Evolutionary conservation across 2,888 invertebrate genomes (phyloP).

Genomic region (Pheosia tremula): DNA sequence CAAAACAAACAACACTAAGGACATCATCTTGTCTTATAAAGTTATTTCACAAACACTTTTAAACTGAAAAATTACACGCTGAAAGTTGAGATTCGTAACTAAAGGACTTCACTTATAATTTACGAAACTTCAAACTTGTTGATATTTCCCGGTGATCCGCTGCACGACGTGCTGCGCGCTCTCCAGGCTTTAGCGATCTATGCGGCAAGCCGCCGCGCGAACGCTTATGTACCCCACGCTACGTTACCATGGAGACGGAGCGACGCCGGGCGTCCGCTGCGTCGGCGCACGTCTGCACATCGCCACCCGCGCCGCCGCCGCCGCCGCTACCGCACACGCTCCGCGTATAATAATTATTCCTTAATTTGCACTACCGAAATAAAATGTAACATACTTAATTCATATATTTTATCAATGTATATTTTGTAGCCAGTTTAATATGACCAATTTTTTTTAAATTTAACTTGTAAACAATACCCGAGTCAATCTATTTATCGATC

Average conservation of each 20-base stretch:
- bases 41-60: conserved; percentile 75
- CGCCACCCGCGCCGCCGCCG: conserved; percentile 20
- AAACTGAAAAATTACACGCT: conserved; percentile 68
- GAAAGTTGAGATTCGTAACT: conserved; percentile 81
- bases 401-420: conserved; percentile 18
- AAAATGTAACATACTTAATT: conserved; percentile 18
- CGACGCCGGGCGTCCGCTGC: conserved; percentile 69
- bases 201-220: conserved; percentile 55
- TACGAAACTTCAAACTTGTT: conserved; percentile 80
- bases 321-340: conserved; percentile 30
- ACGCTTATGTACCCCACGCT: conserved; percentile 67
- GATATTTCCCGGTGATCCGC: conserved; percentile 74
- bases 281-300: conserved; percentile 44
- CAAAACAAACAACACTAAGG: conserved; percentile 83
- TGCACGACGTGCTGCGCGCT: conserved; percentile 81
- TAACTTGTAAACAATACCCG: conserved; percentile 21
- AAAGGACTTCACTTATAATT: conserved; percentile 76
- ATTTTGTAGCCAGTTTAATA: conserved; percentile 26
- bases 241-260: conserved; percentile 75
- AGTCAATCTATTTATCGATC: conserved; percentile 39
- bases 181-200: conserved; percentile 75
- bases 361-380: conserved; percentile 30
- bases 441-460: conserved; percentile 23
- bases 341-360: conserved; percentile 28
- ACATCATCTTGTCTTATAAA: conserved; percentile 68